Percentiles rank a stretch among this genome's conserved stretches.
Conservation (phyloP, 1,140 invertebrate genomes). For the Diorhabda elongata region DNA sequence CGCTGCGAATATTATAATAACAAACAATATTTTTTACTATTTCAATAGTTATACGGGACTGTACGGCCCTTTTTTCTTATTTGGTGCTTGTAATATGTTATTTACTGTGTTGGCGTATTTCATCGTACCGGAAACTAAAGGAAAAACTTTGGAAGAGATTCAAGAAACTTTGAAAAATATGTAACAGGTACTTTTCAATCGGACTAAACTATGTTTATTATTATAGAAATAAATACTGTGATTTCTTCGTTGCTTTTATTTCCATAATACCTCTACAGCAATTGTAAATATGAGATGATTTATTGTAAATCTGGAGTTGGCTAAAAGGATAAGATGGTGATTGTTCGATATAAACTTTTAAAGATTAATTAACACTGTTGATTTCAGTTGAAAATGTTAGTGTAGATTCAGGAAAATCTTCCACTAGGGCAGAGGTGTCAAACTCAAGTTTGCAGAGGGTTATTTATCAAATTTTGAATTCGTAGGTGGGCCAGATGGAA, state of each 20-base stretch:
- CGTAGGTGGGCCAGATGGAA: no score
- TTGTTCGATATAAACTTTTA: no score
- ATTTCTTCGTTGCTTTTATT: background rate
- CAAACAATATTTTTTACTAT: conserved; percentile 43
- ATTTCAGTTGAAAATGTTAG: no score
- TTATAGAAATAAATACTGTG: no score
- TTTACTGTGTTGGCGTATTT: conserved; percentile 75
- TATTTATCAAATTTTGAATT: no score
- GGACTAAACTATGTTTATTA: no score
- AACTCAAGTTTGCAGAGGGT: no score
- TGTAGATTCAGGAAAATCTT: no score
- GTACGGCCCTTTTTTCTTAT: conserved; percentile 75
- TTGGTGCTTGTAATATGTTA: conserved; percentile 64
- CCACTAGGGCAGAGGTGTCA: no score
- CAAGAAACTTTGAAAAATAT: conserved; percentile 62
- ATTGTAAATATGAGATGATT: background rate
- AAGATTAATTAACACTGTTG: no score
- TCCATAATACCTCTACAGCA: background rate
- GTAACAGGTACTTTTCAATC: background rate
- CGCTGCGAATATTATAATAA: conserved; percentile 35
- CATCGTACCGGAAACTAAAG: conserved; percentile 88
- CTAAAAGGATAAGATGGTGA: no score
- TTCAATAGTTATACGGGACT: conserved; percentile 56
- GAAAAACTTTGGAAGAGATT: conserved; percentile 84
- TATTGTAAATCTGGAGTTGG: no score